A percentile compares a stretch with the other conserved stretches of the same genome.
phyloP scores from a whole-genome alignment of 2,888 invertebrate genomes.

The Spisula subtruncata region DNA sequence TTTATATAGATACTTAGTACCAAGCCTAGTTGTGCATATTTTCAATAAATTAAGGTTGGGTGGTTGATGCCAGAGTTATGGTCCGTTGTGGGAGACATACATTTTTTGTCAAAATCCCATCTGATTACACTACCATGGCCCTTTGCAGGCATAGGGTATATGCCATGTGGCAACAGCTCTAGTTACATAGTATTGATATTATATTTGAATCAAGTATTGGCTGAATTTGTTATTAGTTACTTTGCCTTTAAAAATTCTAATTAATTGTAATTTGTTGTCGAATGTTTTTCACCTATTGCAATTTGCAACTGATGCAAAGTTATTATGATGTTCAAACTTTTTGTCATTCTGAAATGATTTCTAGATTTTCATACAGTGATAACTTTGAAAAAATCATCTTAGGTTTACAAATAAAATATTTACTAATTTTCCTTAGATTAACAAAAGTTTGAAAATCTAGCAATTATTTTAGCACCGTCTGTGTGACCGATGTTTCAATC shows the following conservation, averaged over 20 bases:
- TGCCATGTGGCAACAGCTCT: too few relatives aligned
- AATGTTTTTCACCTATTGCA: background rate
- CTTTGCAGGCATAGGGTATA: too few relatives aligned
- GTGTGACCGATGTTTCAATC: background rate
- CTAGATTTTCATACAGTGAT: background rate
- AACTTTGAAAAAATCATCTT: background rate
- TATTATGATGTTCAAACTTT: background rate
- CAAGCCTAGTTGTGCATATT: too few relatives aligned
- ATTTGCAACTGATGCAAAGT: background rate
- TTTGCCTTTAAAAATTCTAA: too few relatives aligned
- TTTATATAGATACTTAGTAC: too few relatives aligned
- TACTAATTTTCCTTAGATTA: background rate
- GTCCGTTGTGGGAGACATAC: too few relatives aligned
- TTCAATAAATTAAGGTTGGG: too few relatives aligned
- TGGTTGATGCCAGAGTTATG: too few relatives aligned
- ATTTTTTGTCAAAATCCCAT: too few relatives aligned
- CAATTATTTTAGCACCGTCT: background rate
- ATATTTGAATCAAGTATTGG: background rate
- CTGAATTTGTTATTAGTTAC: background rate
- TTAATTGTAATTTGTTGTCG: too few relatives aligned
- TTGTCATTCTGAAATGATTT: background rate
- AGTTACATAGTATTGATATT: background rate
- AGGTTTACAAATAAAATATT: background rate
- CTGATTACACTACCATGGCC: too few relatives aligned
- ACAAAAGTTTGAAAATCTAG: conserved; percentile 7